A percentile compares a stretch with the other conserved stretches of the same genome.
phyloP scores from a whole-genome alignment of 2,888 invertebrate genomes.

The Catonia carolina region DNA sequence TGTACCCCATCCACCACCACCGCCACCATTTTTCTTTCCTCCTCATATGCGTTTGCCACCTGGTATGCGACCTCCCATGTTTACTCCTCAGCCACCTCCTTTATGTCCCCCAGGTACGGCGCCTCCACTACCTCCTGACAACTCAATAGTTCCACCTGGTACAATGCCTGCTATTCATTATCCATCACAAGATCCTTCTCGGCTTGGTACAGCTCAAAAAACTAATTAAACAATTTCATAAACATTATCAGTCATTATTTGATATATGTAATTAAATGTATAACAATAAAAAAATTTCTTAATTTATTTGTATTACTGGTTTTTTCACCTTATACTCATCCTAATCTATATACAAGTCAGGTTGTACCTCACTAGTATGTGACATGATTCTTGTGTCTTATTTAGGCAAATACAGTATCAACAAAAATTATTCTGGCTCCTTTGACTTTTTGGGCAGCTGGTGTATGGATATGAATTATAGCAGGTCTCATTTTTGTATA shows the following conservation, averaged over 20 bases:
- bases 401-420: no score
- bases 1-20: slow-evolving; percentile 38
- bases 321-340: no score
- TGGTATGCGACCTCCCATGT: slow-evolving; percentile 38
- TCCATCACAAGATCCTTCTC: slow-evolving; percentile 94
- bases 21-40: slow-evolving; percentile 43
- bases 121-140: slow-evolving; percentile 38
- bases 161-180: slow-evolving; percentile 71
- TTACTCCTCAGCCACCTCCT: slow-evolving; percentile 35
- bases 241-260: no score
- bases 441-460: no score
- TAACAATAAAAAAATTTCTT: neutral
- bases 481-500: no score
- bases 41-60: slow-evolving; percentile 42
- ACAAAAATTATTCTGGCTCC: no score
- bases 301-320: no score
- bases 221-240: slow-evolving; percentile 8
- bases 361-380: no score
- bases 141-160: slow-evolving; percentile 44
- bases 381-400: no score
- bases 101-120: slow-evolving; percentile 33
- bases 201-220: slow-evolving; percentile 64
- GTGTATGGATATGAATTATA: no score
- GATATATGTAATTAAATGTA: neutral
- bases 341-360: no score